Conservation (phyloP, 2,888 invertebrate genomes). For the Himalopsyche tibetana region DNA sequence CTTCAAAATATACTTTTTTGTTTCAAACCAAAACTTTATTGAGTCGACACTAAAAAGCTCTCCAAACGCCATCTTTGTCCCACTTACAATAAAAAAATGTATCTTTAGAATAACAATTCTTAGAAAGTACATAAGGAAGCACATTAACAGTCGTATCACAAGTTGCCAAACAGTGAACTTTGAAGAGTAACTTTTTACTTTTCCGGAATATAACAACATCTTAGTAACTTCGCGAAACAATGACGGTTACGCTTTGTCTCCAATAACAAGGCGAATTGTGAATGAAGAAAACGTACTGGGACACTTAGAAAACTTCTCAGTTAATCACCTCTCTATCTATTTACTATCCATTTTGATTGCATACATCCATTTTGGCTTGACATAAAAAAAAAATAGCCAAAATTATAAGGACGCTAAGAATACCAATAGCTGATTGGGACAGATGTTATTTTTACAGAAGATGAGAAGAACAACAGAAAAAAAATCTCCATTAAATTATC, state of each 20-base stretch:
- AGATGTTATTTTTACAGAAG: too few relatives aligned
- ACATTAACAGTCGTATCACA: constrained; percentile 43
- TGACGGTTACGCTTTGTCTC: constrained; percentile 54
- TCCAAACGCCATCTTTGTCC: background rate
- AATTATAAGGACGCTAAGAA: too few relatives aligned
- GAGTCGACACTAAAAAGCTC: constrained; percentile 37
- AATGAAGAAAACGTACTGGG: constrained; percentile 30
- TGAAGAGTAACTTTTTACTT: constrained; percentile 36
- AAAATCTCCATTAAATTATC: too few relatives aligned
- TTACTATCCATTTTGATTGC: constrained; percentile 9
- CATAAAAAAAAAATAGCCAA: too few relatives aligned
- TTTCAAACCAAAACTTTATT: background rate
- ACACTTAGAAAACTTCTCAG: constrained; percentile 19
- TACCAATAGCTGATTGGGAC: too few relatives aligned
- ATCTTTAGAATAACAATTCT: constrained; percentile 43
- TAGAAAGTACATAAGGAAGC: constrained; percentile 40
- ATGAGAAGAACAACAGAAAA: too few relatives aligned
- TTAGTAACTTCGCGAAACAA: constrained; percentile 49
- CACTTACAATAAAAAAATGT: constrained; percentile 31
- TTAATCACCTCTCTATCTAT: constrained; percentile 33
- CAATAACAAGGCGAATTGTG: constrained; percentile 50
- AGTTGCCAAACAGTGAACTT: constrained; percentile 41
- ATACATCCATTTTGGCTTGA: constrained; percentile 5
- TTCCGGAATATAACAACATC: constrained; percentile 40
- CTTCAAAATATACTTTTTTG: background rate